Conservation (phyloP, 2,113 vertebrate species). For the Azemiops feae region DNA sequence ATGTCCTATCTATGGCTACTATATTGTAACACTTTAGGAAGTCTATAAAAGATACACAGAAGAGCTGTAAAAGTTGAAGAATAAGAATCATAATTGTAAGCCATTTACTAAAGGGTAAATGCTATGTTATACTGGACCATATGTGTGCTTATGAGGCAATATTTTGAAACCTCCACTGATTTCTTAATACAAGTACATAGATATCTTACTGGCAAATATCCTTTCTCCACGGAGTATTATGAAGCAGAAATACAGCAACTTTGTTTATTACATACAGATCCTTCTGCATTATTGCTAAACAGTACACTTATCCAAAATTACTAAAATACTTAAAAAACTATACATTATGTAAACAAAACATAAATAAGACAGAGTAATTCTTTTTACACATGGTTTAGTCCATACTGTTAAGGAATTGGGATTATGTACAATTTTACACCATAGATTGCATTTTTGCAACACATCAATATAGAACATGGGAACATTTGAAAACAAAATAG, state of each 20-base stretch:
- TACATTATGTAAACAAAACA: slow-evolving; percentile 91
- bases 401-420: slow-evolving; percentile 69
- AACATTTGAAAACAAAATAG: slow-evolving; percentile 67
- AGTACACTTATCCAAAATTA: slow-evolving; percentile 88
- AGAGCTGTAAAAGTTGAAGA: neutral
- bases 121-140: neutral
- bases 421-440: slow-evolving; percentile 77
- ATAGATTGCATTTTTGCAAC: slow-evolving; percentile 71
- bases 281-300: slow-evolving; percentile 82
- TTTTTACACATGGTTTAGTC: slow-evolving; percentile 78
- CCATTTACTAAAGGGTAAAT: neutral
- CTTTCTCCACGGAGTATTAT: slow-evolving; percentile 19
- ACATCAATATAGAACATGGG: slow-evolving; percentile 70
- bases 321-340: slow-evolving; percentile 91
- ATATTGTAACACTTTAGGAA: neutral
- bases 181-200: neutral
- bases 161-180: neutral
- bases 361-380: slow-evolving; percentile 86
- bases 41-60: neutral
- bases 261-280: slow-evolving; percentile 83
- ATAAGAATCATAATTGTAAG: neutral
- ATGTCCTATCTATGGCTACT: neutral
- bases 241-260: slow-evolving; percentile 73
- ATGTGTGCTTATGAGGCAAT: neutral
- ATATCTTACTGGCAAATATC: neutral